Evolutionary conservation across 2,888 invertebrate genomes (phyloP).

Genomic region (Amphimallon solstitiale): DNA sequence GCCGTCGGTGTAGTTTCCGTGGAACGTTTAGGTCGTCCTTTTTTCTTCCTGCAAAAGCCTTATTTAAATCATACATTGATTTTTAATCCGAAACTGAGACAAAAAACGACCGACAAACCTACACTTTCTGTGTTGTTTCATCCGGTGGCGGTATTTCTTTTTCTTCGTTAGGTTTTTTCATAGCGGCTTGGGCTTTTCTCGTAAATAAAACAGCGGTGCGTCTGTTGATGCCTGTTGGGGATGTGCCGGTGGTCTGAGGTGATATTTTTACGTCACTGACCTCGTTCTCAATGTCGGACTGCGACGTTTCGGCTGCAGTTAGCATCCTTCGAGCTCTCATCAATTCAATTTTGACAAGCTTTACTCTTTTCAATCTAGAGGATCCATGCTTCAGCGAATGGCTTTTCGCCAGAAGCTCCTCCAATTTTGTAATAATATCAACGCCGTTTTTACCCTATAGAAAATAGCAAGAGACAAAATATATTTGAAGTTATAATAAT

Average conservation of each 20-base stretch:
- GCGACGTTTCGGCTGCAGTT: constrained; percentile 57
- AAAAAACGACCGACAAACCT: constrained; percentile 24
- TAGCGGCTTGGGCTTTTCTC: constrained; percentile 73
- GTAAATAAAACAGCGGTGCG: constrained; percentile 83
- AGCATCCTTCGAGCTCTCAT: constrained; percentile 65
- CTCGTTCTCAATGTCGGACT: constrained; percentile 59
- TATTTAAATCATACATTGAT: too few relatives aligned
- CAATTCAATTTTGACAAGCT: constrained; percentile 69
- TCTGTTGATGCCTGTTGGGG: constrained; percentile 72
- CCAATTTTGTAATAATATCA: constrained; percentile 65
- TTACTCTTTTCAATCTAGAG: constrained; percentile 69
- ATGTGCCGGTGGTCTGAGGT: constrained; percentile 52
- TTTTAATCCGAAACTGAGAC: too few relatives aligned
- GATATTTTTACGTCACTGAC: constrained; percentile 47
- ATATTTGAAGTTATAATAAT: too few relatives aligned
- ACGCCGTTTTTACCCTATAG: constrained; percentile 58
- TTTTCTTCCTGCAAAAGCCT: constrained; percentile 51
- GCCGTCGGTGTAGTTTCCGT: constrained; percentile 44
- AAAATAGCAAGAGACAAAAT: constrained; percentile 14
- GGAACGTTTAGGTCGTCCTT: constrained; percentile 60
- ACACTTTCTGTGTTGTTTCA: constrained; percentile 52
- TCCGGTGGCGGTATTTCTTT: constrained; percentile 59
- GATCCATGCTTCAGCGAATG: constrained; percentile 70
- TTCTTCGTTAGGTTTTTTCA: constrained; percentile 65
- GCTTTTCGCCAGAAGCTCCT: constrained; percentile 72